phyloP scores from a whole-genome alignment of 2,888 invertebrate genomes.

The Alitta virens region DNA sequence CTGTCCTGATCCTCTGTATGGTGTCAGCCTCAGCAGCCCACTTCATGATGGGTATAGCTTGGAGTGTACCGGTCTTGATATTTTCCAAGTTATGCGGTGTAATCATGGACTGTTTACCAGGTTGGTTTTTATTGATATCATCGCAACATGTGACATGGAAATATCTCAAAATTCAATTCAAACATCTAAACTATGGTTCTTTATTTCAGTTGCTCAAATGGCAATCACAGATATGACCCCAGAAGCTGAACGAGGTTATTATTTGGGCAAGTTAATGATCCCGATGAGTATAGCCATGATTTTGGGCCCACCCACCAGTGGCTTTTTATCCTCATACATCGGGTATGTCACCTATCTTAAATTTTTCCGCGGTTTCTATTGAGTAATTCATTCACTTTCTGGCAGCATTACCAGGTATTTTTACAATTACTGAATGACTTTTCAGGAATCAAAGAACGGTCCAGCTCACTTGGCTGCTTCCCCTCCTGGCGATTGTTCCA shows the following conservation, averaged over 20 bases:
- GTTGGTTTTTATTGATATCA: neutral
- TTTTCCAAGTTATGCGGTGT: neutral
- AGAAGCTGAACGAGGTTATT: neutral
- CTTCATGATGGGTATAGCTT: neutral
- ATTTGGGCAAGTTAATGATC: constrained; percentile 3
- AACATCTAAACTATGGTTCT: neutral
- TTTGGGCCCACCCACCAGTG: constrained; percentile 2
- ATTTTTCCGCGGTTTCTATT: neutral
- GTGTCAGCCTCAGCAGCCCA: neutral
- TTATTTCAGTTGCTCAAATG: constrained; percentile 4
- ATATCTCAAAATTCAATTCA: neutral
- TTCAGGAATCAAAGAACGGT: constrained; percentile 1
- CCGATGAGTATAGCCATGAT: constrained; percentile 6
- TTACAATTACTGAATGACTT: neutral
- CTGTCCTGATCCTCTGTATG: constrained; percentile 6
- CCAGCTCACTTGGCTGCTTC: neutral
- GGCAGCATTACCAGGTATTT: too few relatives aligned
- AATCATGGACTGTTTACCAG: constrained; percentile 3
- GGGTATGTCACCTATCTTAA: neutral
- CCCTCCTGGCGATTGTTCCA: constrained; percentile 1
- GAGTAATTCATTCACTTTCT: too few relatives aligned
- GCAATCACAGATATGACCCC: constrained; percentile 4
- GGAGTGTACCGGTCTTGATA: neutral
- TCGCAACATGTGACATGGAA: neutral
- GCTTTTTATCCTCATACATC: neutral